phyloP scores from a whole-genome alignment of 2,888 invertebrate species.

The Pheosia gnoma region DNA sequence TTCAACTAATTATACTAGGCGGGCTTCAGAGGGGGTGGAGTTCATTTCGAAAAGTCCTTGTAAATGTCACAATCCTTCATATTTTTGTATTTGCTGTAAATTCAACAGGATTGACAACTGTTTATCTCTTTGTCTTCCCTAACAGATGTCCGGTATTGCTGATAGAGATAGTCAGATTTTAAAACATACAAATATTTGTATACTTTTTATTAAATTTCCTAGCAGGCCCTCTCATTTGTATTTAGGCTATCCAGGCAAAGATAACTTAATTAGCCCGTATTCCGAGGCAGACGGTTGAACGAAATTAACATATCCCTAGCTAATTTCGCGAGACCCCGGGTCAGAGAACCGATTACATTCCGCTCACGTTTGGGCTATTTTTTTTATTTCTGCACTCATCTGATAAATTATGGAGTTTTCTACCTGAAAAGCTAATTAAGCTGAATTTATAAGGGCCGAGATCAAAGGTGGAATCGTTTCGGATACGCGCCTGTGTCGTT shows the following conservation, averaged over 20 bases:
- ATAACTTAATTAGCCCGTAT: constrained; percentile 32
- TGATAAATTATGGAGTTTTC: constrained; percentile 42
- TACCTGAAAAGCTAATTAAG: constrained; percentile 45
- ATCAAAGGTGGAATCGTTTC: constrained; percentile 41
- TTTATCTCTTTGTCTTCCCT: neutral
- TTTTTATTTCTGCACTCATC: constrained; percentile 40
- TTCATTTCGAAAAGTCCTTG: constrained; percentile 3
- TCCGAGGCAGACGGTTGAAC: constrained; percentile 22
- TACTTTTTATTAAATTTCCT: no score
- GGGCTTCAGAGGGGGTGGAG: neutral
- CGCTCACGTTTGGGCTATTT: constrained; percentile 36
- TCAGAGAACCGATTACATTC: constrained; percentile 28
- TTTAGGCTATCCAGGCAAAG: constrained; percentile 23
- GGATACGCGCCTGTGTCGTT: constrained; percentile 27
- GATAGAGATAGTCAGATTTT: neutral
- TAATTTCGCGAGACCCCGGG: constrained; percentile 31
- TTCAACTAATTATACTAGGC: constrained; percentile 19
- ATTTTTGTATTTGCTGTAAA: constrained; percentile 6
- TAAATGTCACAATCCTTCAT: constrained; percentile 6
- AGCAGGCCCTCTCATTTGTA: constrained; percentile 3
- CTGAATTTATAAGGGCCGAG: constrained; percentile 39
- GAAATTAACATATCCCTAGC: constrained; percentile 42
- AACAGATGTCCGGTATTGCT: neutral
- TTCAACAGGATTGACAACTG: neutral
- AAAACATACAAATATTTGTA: no score